These are phyloP conservation scores for Patella caerulea DNA, from an alignment of 2,888 invertebrate species.

Conservation along the genomic window DNA sequence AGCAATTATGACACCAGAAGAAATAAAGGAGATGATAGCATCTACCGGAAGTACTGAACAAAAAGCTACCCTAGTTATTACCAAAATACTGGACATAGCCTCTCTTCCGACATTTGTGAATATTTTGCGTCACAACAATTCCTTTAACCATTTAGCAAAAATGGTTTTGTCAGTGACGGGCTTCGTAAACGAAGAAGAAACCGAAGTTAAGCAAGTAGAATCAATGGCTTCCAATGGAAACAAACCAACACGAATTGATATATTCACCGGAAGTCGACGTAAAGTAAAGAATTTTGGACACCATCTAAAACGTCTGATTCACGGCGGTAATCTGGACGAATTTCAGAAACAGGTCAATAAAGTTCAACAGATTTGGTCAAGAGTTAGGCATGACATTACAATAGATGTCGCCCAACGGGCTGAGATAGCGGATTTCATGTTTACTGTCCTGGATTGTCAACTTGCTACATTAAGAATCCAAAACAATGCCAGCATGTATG, in stretches of 20 bases:
- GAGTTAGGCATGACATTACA: background rate
- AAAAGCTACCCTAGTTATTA: background rate
- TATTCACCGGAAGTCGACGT: conserved; percentile 3
- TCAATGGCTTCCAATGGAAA: background rate
- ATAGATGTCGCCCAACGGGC: background rate
- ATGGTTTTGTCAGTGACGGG: background rate
- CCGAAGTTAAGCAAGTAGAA: background rate
- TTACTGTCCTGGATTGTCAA: background rate
- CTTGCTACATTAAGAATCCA: background rate
- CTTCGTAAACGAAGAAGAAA: background rate
- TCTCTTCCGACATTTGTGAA: background rate
- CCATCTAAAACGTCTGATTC: background rate
- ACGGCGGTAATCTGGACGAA: background rate
- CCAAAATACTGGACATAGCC: background rate
- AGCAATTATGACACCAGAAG: background rate
- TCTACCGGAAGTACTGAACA: background rate
- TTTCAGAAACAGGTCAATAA: background rate
- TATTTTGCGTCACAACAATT: background rate
- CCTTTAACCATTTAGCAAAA: background rate
- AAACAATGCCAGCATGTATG: background rate
- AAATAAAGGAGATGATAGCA: background rate
- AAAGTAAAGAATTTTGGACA: background rate
- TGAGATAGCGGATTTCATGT: background rate
- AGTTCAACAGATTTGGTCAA: background rate
- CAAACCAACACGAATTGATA: background rate